These are phyloP conservation scores for Atherinosoma microstoma DNA, from an alignment of 2,797 vertebrate genomes.

Conservation along the genomic window DNA sequence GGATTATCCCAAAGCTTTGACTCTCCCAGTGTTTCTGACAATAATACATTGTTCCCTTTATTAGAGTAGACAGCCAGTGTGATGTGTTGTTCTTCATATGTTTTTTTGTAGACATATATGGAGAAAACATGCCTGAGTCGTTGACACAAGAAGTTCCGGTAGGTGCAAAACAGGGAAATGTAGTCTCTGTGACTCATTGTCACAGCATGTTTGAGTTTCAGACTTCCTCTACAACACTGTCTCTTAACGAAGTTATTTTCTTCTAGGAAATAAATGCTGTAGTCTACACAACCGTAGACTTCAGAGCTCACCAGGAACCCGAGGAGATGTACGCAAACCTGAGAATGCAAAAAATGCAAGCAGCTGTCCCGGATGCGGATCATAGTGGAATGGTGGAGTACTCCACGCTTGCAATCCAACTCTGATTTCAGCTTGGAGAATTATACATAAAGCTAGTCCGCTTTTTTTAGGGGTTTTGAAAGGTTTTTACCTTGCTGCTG, in stretches of 20 bases:
- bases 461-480: not conserved
- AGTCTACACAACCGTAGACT: conserved; percentile 80
- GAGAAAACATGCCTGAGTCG: conserved; percentile 61
- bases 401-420: conserved; percentile 68
- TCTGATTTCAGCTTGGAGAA: conserved; percentile 25
- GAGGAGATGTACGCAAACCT: conserved; percentile 73
- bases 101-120: conserved; percentile 61
- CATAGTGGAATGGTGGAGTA: conserved; percentile 76
- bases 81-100: conserved; percentile 26
- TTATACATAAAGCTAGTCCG: not conserved
- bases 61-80: not conserved
- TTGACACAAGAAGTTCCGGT: conserved; percentile 60
- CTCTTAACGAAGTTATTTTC: conserved; percentile 33
- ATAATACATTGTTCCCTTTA: not conserved
- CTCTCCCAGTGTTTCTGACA: conserved; percentile 1
- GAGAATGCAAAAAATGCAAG: conserved; percentile 26
- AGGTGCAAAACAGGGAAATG: conserved; percentile 50
- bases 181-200: conserved; percentile 67
- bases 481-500: not conserved
- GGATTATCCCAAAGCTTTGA: conserved; percentile 1
- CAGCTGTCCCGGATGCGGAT: conserved; percentile 9
- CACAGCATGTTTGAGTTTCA: conserved; percentile 24
- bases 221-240: conserved; percentile 38
- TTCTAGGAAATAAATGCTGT: conserved; percentile 64
- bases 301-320: conserved; percentile 58